phyloP scores from a whole-genome alignment of 1,140 invertebrate species.

The Leptinotarsa defecta region DNA sequence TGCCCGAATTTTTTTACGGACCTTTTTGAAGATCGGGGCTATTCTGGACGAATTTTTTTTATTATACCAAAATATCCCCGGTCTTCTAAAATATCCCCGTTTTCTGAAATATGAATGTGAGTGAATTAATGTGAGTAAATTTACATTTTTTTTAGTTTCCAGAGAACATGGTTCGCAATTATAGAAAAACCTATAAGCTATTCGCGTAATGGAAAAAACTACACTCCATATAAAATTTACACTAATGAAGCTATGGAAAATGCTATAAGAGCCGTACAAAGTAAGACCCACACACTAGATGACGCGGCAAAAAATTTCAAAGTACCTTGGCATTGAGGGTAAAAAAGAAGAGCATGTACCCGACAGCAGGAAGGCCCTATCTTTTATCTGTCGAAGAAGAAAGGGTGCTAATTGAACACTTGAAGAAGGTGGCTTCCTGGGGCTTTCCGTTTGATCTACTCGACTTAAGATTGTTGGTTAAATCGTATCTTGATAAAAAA shows the following conservation, averaged over 20 bases:
- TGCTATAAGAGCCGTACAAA: too few species aligned
- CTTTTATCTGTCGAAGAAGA: background rate
- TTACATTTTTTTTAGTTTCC: background rate
- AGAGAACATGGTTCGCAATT: background rate
- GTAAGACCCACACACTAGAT: background rate
- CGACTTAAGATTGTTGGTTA: constrained; percentile 11
- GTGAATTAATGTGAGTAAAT: background rate
- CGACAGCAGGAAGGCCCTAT: background rate
- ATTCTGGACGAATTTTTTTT: background rate
- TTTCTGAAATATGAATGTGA: background rate
- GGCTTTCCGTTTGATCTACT: constrained; percentile 11
- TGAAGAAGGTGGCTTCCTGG: constrained; percentile 1
- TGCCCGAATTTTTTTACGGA: background rate
- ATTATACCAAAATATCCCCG: background rate
- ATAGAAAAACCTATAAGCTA: background rate
- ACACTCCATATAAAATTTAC: background rate
- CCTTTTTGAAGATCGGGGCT: background rate
- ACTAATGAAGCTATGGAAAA: background rate
- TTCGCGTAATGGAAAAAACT: background rate
- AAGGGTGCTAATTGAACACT: constrained; percentile 1
- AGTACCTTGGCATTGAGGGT: background rate
- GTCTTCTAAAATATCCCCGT: background rate
- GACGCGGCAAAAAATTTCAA: background rate
- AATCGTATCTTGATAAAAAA: constrained; percentile 5
- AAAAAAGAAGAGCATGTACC: constrained; percentile 2